A percentile compares a stretch with the other conserved stretches of the same genome.
phyloP scores from a whole-genome alignment of 2,888 invertebrate species.

The Cheilosia pagana region DNA sequence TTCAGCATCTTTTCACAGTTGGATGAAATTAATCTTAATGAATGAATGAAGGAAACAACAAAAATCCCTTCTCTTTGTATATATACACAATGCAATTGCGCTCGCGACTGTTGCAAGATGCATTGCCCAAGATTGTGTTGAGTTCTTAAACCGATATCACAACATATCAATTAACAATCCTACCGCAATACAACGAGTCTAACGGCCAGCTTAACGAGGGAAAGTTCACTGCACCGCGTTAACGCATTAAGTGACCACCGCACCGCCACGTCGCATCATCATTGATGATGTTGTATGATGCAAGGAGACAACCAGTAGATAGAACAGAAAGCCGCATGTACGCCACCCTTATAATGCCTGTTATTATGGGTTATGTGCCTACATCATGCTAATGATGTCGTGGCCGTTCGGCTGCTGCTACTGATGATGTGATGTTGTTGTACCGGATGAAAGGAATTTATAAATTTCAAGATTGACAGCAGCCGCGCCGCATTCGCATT shows the following conservation, averaged over 20 bases:
- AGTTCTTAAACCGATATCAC: slow-evolving; percentile 69
- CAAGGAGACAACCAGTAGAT: slow-evolving; percentile 59
- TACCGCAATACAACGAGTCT: slow-evolving; percentile 36
- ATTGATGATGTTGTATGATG: slow-evolving; percentile 60
- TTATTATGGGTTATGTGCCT: slow-evolving; percentile 73
- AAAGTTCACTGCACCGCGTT: slow-evolving; percentile 71
- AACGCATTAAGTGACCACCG: slow-evolving; percentile 70
- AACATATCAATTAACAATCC: slow-evolving; percentile 68
- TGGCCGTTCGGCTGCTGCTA: slow-evolving; percentile 24
- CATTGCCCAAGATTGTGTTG: slow-evolving; percentile 49
- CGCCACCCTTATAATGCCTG: slow-evolving; percentile 71
- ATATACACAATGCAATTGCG: slow-evolving; percentile 53
- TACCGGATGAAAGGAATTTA: slow-evolving; percentile 74
- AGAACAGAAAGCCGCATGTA: slow-evolving; percentile 65
- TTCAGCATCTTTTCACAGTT: slow-evolving; percentile 47
- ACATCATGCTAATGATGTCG: slow-evolving; percentile 73
- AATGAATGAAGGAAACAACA: slow-evolving; percentile 44
- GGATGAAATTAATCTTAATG: slow-evolving; percentile 74
- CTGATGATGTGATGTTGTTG: slow-evolving; percentile 44
- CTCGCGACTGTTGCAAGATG: slow-evolving; percentile 52
- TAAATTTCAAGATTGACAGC: slow-evolving; percentile 72
- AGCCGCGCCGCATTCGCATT: slow-evolving; percentile 63
- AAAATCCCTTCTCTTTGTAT: slow-evolving; percentile 30
- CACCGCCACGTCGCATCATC: slow-evolving; percentile 58
- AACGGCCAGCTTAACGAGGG: slow-evolving; percentile 67